A percentile compares a stretch with the other conserved stretches of the same genome.
phyloP scores from a whole-genome alignment of 2,113 vertebrate genomes.

The Muscicapa adusta region DNA sequence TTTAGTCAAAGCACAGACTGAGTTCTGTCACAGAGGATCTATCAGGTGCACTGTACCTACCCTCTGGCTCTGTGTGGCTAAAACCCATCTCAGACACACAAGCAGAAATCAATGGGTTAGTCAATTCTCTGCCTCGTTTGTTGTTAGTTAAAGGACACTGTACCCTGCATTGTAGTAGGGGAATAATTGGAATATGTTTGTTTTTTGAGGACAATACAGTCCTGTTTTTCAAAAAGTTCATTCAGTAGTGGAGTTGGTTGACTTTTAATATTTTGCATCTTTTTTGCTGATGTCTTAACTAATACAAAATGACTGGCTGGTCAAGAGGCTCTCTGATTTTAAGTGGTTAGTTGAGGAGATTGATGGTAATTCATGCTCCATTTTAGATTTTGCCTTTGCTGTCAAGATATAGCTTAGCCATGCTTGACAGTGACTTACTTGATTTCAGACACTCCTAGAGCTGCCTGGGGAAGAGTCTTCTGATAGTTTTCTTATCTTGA shows the following conservation, averaged over 20 bases:
- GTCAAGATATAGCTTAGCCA: not conserved
- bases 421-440: not conserved
- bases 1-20: conserved; percentile 4
- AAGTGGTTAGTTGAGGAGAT: not conserved
- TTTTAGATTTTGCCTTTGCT: not conserved
- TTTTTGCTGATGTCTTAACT: not conserved
- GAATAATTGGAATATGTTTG: not conserved
- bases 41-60: not conserved
- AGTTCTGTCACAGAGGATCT: conserved; percentile 36
- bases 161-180: not conserved
- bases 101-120: not conserved
- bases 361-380: not conserved
- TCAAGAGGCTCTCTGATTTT: not conserved
- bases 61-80: conserved; percentile 11
- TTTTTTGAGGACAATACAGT: not conserved
- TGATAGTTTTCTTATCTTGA: not conserved
- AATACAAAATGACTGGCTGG: not conserved
- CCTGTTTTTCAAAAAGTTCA: not conserved
- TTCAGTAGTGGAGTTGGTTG: not conserved
- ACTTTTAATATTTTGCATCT: not conserved
- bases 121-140: conserved; percentile 3
- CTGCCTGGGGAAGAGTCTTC: not conserved
- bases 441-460: not conserved
- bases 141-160: not conserved
- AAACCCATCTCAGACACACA: not conserved